phyloP scores from a whole-genome alignment of 2,797 vertebrate species.

The Chelon labrosus region DNA sequence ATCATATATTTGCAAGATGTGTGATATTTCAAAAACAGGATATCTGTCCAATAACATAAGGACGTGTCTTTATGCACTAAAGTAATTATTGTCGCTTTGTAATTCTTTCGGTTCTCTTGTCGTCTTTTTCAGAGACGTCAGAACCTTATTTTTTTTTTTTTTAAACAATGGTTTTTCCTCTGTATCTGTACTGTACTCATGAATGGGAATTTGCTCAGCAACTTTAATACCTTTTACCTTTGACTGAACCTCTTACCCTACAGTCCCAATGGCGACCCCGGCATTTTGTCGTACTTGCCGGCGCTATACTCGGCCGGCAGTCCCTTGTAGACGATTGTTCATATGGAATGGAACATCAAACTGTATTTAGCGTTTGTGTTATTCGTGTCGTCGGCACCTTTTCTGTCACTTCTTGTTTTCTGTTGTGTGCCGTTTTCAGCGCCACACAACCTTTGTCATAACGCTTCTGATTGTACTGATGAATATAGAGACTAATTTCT shows the following conservation, averaged over 20 bases:
- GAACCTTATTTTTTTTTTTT: slow-evolving; percentile 38
- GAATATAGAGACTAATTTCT: slow-evolving; percentile 76
- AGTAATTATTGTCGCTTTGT: slow-evolving; percentile 69
- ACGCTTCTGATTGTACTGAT: slow-evolving; percentile 76
- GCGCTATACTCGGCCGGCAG: slow-evolving; percentile 72
- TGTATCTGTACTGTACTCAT: slow-evolving; percentile 65
- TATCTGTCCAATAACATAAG: slow-evolving; percentile 71
- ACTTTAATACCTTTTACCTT: slow-evolving; percentile 68
- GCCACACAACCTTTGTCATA: slow-evolving; percentile 65
- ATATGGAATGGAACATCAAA: slow-evolving; percentile 77
- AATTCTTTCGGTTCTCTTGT: slow-evolving; percentile 43
- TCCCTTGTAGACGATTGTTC: slow-evolving; percentile 76
- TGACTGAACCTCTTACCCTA: slow-evolving; percentile 71
- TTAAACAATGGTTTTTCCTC: slow-evolving; percentile 39
- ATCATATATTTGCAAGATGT: slow-evolving; percentile 65
- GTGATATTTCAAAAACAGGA: slow-evolving; percentile 69
- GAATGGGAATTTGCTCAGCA: slow-evolving; percentile 68
- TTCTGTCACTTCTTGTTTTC: slow-evolving; percentile 59
- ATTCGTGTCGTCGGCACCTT: slow-evolving; percentile 82
- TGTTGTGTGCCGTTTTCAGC: slow-evolving; percentile 71
- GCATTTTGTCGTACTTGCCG: slow-evolving; percentile 71
- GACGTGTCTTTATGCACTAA: slow-evolving; percentile 85
- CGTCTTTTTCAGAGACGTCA: slow-evolving; percentile 44
- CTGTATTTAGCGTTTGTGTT: slow-evolving; percentile 76
- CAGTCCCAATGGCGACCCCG: slow-evolving; percentile 70